These are phyloP conservation scores for Ecdyonurus torrentis DNA, from an alignment of 2,888 invertebrate species.

Conservation along the genomic window DNA sequence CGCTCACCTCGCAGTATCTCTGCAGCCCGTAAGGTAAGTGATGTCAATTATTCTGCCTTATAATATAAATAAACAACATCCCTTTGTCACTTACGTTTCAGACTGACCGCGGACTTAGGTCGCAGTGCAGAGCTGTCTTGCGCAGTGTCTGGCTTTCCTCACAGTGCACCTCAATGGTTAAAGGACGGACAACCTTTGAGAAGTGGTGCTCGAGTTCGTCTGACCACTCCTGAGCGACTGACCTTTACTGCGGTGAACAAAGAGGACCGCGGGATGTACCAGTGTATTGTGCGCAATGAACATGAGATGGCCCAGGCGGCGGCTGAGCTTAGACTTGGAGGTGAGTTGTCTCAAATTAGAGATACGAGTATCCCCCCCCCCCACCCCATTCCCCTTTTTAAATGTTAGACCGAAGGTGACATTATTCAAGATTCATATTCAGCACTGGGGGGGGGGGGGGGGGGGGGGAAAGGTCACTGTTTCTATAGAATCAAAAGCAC, in stretches of 20 bases:
- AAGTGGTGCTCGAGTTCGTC: conserved; percentile 25
- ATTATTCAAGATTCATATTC: too few relatives aligned
- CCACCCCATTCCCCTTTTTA: too few relatives aligned
- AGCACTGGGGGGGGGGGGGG: too few relatives aligned
- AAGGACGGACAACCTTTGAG: conserved; percentile 31
- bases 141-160: conserved; percentile 25
- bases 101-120: conserved; percentile 31
- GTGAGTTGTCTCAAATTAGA: too few relatives aligned
- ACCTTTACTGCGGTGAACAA: conserved; percentile 27
- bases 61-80: too few relatives aligned
- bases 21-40: conserved; percentile 21
- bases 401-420: too few relatives aligned
- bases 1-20: conserved; percentile 26
- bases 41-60: too few relatives aligned
- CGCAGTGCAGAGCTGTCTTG: conserved; percentile 30
- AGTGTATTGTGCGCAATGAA: conserved; percentile 28
- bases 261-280: conserved; percentile 30
- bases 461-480: too few relatives aligned
- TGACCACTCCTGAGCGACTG: conserved; percentile 31
- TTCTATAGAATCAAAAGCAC: too few relatives aligned
- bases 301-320: conserved; percentile 29
- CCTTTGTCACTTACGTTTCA: conserved; percentile 15
- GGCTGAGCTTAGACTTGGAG: conserved; percentile 28
- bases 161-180: conserved; percentile 28
- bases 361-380: too few relatives aligned